These are phyloP conservation scores for Xanthostigma xanthostigma DNA, from an alignment of 2,888 invertebrate species.

Conservation along the genomic window DNA sequence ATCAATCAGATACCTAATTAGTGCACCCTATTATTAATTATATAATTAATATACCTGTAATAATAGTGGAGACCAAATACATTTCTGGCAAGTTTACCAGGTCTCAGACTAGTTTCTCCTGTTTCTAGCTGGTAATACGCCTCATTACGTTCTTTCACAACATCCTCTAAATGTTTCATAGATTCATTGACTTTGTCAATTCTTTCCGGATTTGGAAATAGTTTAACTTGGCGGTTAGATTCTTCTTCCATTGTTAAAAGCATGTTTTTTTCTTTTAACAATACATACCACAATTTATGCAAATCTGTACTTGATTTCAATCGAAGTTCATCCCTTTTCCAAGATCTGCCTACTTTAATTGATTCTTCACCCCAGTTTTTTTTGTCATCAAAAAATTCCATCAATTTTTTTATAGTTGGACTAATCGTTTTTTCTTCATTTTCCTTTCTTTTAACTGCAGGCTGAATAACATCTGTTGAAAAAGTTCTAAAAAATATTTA, in stretches of 20 bases:
- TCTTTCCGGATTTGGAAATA: constrained; percentile 85
- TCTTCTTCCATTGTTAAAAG: constrained; percentile 88
- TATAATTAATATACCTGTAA: constrained; percentile 27
- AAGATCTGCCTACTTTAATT: constrained; percentile 70
- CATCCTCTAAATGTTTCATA: constrained; percentile 83
- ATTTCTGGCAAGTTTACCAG: constrained; percentile 40
- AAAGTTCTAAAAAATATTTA: no score
- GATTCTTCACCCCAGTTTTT: constrained; percentile 68
- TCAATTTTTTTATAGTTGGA: constrained; percentile 34
- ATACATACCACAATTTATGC: constrained; percentile 89
- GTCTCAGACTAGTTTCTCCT: constrained; percentile 68
- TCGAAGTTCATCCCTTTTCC: constrained; percentile 80
- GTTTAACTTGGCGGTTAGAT: constrained; percentile 43
- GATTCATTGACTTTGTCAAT: constrained; percentile 88
- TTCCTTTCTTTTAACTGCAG: no score
- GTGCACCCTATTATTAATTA: not conserved
- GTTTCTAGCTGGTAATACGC: constrained; percentile 85
- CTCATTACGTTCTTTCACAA: constrained; percentile 81
- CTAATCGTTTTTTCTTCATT: no score
- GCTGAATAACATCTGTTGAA: no score
- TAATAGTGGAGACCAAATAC: constrained; percentile 43
- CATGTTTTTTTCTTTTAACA: constrained; percentile 96
- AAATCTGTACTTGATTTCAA: constrained; percentile 90
- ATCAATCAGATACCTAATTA: not conserved
- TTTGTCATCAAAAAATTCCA: constrained; percentile 81